Base-by-base conservation (phyloP, 2,888 invertebrate genomes). In the Conops quadrifasciatus region DNA sequence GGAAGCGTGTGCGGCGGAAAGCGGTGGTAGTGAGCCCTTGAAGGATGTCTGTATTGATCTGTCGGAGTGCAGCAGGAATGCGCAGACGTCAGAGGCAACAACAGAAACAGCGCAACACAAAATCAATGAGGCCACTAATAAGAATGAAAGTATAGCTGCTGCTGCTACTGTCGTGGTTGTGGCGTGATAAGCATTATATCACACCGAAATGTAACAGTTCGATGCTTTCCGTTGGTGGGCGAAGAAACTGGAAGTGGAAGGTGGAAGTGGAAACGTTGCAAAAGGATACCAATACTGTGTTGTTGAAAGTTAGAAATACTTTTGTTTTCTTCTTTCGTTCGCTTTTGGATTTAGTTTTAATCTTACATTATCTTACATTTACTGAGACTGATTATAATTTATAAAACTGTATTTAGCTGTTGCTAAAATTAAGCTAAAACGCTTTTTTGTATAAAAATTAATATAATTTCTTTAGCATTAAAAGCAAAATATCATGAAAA, bases 151-250 rank as follows among this genome's bases (percentile, higher is more conserved):
- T 2, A 21, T n/a, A 21, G 53, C 49, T 49, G n/a, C n/a, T n/a
- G n/a, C n/a, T n/a, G n/a, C 36, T 7, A 15, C 58, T 74, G 77
- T 80, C 75, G 77, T 79, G 73, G 77, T 79, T 77, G 77, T 77
- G 74, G 78, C 80, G 81, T 80, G 80, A 80, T 81, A 19, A 9
- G 58, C 56, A 19, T 30, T 16, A 2, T 24, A 7, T 45, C 63
- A 70, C 63, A 36, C n/a, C 53, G n/a, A 56, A 21, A 15, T 26
- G 19, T 24, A 43, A 19, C n/a, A n/a, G 21, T 26, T 4, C 62
- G 28, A n/a, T 26, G 51, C 24, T 51, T 43, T 56, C 43, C 16
- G n/a, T 58, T 21, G 28, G 47, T 16, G 62, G n/a, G n/a, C n/a
- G n/a, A n/a, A n/a, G n/a, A n/a, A n/a, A n/a, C n/a, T n/a, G n/a